Evolutionary conservation across 2,888 invertebrate species (phyloP), one percentile per base, ranked within the genome.

Genomic region (Augiades crinisus): DNA sequence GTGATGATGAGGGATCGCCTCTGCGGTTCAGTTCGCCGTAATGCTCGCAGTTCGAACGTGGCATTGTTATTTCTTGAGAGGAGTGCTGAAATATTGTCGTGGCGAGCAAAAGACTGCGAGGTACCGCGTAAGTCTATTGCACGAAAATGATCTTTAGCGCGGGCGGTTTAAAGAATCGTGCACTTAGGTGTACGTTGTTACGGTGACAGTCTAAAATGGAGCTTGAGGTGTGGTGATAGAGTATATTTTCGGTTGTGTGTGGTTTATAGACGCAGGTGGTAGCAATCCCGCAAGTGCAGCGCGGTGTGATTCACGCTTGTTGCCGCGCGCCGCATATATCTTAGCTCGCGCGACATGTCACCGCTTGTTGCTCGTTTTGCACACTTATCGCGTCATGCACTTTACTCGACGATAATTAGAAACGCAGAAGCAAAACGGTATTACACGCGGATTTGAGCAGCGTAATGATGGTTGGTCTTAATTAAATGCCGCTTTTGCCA

Each of bases 11-110:
- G 78, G 78, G 66, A 80, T 78, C 69, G 73, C 78, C 71, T 68
- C 63, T 68, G 70, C 64, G 70, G 69, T 69, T 72, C 73, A 77
- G 75, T 81, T 79, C 74, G 71, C 68, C 68, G 71, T 73, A 81
- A 78, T 77, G 77, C 80, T 78, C 74, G 70, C 64, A 69, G 66
- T 69, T 70, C 69, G 68, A 72, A 70, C 70, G 67, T 61, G 68
- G 78, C 79, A 83, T 83, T 85, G 86, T 87, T 86, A 83, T 86
- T 86, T 85, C 84, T 81, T 70, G 75, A 6, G 64, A 65, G 56
- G 70, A 81, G 81, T 74, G 78, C 73, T 86, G 80, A 86, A 82
- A 86, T 85, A 87, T 85, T 78, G 78, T 73, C 64, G 71, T 68
- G 70, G 68, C 67, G 70, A 67, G 68, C 70, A 4, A 12, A 6